A percentile compares a stretch with the other conserved stretches of the same genome.
Conservation (phyloP, 2,888 invertebrate genomes). For the Neoascia interrupta region DNA sequence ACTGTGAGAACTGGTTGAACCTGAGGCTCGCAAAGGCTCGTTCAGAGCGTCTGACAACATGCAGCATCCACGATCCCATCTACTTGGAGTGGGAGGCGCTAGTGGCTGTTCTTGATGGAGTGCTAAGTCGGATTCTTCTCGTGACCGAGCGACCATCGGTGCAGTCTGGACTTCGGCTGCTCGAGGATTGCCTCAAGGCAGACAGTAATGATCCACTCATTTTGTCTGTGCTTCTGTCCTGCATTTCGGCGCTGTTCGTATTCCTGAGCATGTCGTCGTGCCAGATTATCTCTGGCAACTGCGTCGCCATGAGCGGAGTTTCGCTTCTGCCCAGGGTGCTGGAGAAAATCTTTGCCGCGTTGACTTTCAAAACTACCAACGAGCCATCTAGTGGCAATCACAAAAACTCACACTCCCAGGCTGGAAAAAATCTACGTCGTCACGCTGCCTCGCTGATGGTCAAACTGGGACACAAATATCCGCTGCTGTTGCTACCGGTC, state of each 20-base stretch:
- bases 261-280: slow-evolving; percentile 93
- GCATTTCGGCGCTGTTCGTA: slow-evolving; percentile 94
- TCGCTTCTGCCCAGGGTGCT: slow-evolving; percentile 88
- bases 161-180: slow-evolving; percentile 86
- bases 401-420: slow-evolving; percentile 85
- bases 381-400: slow-evolving; percentile 78
- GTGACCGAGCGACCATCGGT: slow-evolving; percentile 88
- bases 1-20: slow-evolving; percentile 91
- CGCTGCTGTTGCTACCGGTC: slow-evolving; percentile 89
- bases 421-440: slow-evolving; percentile 90
- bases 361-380: slow-evolving; percentile 86
- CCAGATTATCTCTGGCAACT: slow-evolving; percentile 84
- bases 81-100: slow-evolving; percentile 93
- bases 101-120: slow-evolving; percentile 88
- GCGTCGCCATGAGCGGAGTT: slow-evolving; percentile 84
- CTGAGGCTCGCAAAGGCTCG: slow-evolving; percentile 86
- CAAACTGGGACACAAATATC: slow-evolving; percentile 93
- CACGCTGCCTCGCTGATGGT: slow-evolving; percentile 95
- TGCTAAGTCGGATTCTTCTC: slow-evolving; percentile 88
- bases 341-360: slow-evolving; percentile 92
- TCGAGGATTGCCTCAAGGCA: slow-evolving; percentile 88
- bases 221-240: slow-evolving; percentile 91
- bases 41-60: slow-evolving; percentile 74
- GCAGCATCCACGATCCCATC: slow-evolving; percentile 83
- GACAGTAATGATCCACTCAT: slow-evolving; percentile 90